phyloP scores from a whole-genome alignment of 2,113 vertebrate genomes.

The Falco punctatus region DNA sequence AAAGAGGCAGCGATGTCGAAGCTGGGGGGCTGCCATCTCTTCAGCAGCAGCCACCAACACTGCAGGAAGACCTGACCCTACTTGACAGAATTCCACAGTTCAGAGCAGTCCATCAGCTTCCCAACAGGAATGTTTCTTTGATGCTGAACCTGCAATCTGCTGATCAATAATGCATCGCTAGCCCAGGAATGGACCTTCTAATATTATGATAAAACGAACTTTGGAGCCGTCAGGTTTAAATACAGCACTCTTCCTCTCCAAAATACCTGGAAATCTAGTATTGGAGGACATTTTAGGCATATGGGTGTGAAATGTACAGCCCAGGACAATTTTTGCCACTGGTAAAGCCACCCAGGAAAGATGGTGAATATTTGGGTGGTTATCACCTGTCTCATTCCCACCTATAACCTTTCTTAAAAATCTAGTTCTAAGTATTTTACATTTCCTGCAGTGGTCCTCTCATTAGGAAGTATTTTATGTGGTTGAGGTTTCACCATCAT shows the following conservation, averaged over 20 bases:
- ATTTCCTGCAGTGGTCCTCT: background rate
- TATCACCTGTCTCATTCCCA: background rate
- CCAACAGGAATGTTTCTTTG: rapidly evolving
- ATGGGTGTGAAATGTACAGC: background rate
- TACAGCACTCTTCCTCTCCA: background rate
- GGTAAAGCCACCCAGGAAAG: background rate
- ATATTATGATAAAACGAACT: background rate
- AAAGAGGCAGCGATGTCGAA: rapidly evolving
- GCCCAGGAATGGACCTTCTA: background rate
- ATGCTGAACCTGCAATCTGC: background rate
- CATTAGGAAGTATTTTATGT: background rate
- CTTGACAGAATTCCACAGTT: rapidly evolving
- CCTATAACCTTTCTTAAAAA: background rate
- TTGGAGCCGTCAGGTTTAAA: background rate
- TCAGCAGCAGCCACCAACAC: background rate
- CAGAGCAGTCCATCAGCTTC: background rate
- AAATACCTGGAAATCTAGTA: background rate
- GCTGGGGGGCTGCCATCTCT: rapidly evolving
- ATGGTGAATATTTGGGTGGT: background rate
- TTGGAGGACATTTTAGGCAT: background rate
- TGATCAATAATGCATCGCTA: background rate
- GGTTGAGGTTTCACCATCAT: background rate
- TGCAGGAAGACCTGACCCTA: background rate
- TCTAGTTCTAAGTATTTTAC: background rate
- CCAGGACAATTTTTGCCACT: background rate